A percentile compares a stretch with the other conserved stretches of the same genome.
Evolutionary conservation across 2,113 vertebrate species (phyloP).

Genomic region (Cranoglanis bouderius): DNA sequence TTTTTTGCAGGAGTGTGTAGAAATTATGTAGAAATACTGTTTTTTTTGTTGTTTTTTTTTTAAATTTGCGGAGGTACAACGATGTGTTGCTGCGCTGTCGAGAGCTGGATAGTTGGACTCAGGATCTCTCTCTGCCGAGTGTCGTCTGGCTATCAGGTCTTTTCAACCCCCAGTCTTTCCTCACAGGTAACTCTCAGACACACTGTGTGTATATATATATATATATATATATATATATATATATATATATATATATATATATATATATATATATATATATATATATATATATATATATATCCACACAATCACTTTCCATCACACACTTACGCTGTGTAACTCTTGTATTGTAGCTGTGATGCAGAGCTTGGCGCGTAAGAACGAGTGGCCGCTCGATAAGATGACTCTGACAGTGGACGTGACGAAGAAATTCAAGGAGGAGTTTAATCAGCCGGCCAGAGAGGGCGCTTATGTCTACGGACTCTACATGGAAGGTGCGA

Average conservation of each 20-base stretch:
- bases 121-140: constrained; percentile 83
- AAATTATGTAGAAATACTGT: no score
- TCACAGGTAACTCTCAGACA: constrained; percentile 79
- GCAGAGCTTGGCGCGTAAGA: constrained; percentile 77
- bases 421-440: constrained; percentile 81
- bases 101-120: constrained; percentile 82
- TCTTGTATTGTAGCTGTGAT: constrained; percentile 67
- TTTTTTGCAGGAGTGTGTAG: no score
- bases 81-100: constrained; percentile 79
- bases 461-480: constrained; percentile 73
- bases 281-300: no score
- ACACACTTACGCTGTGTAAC: neutral
- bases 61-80: constrained; percentile 64
- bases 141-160: constrained; percentile 90
- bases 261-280: no score
- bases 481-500: constrained; percentile 73
- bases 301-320: neutral
- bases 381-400: constrained; percentile 82
- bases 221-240: no score
- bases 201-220: no score
- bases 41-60: no score
- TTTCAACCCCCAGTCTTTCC: constrained; percentile 95
- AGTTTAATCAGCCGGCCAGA: constrained; percentile 75
- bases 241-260: no score
- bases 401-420: constrained; percentile 72